Evolutionary conservation across 2,797 vertebrate species (phyloP).

Genomic region (Cuculus canorus): DNA sequence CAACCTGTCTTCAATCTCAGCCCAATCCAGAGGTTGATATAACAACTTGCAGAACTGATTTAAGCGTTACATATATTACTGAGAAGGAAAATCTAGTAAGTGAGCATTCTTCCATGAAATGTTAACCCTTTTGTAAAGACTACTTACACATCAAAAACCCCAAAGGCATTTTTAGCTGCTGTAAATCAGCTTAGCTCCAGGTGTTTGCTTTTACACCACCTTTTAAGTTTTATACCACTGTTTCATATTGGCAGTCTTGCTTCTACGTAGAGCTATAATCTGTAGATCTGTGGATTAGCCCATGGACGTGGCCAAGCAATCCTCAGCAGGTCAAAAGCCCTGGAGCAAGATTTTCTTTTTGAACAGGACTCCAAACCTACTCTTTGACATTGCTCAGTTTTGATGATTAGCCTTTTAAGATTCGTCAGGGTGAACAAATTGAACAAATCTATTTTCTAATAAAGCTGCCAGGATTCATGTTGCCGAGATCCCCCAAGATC

Average conservation of each 20-base stretch:
- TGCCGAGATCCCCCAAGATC: background rate
- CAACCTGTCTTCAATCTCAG: background rate
- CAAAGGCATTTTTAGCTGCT: background rate
- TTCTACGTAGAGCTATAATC: background rate
- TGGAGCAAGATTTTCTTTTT: background rate
- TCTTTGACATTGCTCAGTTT: background rate
- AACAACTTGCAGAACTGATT: background rate
- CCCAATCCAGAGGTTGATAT: background rate
- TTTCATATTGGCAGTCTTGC: background rate
- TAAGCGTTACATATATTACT: background rate
- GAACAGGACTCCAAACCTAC: background rate
- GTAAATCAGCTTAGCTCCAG: background rate
- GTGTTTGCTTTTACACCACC: background rate
- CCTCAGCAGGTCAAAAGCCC: background rate
- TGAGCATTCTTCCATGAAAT: background rate
- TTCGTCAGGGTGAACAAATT: background rate
- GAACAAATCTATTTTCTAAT: background rate
- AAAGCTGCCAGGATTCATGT: background rate
- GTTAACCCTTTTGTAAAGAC: background rate
- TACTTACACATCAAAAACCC: background rate
- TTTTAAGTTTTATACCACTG: background rate
- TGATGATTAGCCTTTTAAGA: background rate
- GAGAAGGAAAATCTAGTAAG: background rate
- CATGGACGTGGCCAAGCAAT: background rate
- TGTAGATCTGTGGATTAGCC: accelerated